phyloP scores from a whole-genome alignment of 2,888 invertebrate genomes.

The Rotaria socialis region DNA sequence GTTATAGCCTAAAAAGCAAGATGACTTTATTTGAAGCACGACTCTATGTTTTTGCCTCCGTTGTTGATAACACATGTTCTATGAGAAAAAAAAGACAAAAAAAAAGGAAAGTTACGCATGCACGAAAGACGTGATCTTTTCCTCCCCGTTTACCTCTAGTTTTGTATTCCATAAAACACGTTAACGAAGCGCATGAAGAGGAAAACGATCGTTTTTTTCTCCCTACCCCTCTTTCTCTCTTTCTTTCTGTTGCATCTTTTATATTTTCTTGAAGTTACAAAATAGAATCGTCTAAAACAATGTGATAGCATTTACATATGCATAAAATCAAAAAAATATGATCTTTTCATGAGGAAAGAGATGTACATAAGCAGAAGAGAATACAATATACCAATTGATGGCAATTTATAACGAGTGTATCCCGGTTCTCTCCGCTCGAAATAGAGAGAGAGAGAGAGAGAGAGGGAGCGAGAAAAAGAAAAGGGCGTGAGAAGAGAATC shows the following conservation, averaged over 20 bases:
- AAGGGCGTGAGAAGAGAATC: not conserved
- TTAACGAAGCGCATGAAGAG: not conserved
- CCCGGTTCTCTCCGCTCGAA: not conserved
- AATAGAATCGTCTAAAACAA: not conserved
- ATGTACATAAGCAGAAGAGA: not conserved
- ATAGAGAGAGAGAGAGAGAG: not conserved
- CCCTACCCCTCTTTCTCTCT: not conserved
- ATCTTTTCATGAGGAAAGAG: not conserved
- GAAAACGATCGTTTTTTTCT: not conserved
- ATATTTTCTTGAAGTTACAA: not conserved
- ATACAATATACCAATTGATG: not conserved
- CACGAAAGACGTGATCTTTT: not conserved
- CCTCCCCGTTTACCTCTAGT: not conserved
- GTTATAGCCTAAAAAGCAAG: not conserved
- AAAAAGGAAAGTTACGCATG: not conserved
- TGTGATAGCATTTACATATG: not conserved
- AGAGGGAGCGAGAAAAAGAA: not conserved
- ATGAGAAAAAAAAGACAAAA: not conserved
- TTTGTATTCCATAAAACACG: not conserved
- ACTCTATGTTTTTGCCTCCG: not conserved
- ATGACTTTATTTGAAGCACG: not conserved
- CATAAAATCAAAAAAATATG: not conserved
- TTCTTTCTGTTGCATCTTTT: not conserved
- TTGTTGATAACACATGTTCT: not conserved
- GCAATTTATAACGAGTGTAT: not conserved